Percentiles rank a stretch among this genome's conserved stretches.
These are phyloP conservation scores for Mustela nigripes DNA, from an alignment of 2,113 vertebrate genomes.

Conservation along the genomic window DNA sequence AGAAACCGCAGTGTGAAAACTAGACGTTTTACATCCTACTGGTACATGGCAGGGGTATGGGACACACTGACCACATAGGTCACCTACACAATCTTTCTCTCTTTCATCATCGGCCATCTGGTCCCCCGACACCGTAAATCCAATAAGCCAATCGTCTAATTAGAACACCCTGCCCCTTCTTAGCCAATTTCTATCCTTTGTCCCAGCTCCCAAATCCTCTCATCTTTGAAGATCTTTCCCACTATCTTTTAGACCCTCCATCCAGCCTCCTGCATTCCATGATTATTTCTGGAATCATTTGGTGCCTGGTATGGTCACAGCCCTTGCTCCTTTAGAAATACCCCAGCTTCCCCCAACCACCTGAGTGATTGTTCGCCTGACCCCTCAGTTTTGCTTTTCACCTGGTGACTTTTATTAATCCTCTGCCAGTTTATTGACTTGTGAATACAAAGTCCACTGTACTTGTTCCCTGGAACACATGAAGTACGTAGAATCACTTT, in stretches of 20 bases:
- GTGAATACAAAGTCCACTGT: neutral
- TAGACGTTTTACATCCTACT: neutral
- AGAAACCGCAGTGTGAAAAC: neutral
- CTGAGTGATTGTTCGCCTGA: neutral
- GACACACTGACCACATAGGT: fast-evolving
- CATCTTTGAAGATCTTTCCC: neutral
- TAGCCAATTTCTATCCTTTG: neutral
- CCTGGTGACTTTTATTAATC: neutral
- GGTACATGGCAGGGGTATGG: neutral
- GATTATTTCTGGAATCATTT: neutral
- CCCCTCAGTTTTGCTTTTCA: too few species aligned
- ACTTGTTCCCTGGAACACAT: neutral
- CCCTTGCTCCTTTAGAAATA: neutral
- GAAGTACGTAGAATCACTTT: neutral
- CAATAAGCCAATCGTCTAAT: neutral
- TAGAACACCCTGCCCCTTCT: neutral
- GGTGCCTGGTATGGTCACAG: neutral
- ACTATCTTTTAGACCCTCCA: neutral
- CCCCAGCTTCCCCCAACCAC: neutral
- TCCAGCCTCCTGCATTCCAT: neutral
- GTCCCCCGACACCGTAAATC: neutral
- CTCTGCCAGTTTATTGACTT: neutral
- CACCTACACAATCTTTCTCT: neutral
- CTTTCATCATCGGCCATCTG: neutral
- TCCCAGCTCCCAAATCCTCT: neutral